A percentile compares a stretch with the other conserved stretches of the same genome.
These are phyloP conservation scores for Portunus trituberculatus DNA, from an alignment of 1,140 invertebrate genomes.

Conservation along the genomic window DNA sequence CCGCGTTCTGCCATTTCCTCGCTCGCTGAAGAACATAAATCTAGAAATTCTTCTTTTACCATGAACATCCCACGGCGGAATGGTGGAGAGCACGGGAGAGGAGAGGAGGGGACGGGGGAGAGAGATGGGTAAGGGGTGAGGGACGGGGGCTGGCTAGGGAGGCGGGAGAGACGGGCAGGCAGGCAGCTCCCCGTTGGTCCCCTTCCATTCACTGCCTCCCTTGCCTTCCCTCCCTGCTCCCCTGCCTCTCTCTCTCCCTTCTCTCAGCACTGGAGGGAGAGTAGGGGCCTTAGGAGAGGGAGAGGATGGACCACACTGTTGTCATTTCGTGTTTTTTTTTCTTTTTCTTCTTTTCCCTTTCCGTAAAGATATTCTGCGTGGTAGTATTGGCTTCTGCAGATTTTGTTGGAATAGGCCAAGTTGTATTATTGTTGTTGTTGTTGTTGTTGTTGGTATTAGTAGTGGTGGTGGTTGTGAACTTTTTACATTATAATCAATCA, in stretches of 20 bases:
- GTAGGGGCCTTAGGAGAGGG: not conserved
- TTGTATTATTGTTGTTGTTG: no score
- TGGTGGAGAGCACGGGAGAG: not conserved
- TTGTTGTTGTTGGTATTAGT: no score
- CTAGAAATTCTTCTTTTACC: constrained; percentile 48
- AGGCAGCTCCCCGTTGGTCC: not conserved
- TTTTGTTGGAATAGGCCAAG: no score
- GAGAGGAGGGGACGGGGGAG: not conserved
- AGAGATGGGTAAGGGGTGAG: not conserved
- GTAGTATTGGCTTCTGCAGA: no score
- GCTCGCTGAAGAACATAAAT: constrained; percentile 55
- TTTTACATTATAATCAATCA: no score
- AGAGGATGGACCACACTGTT: not conserved
- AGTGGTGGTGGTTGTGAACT: no score
- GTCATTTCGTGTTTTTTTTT: not conserved
- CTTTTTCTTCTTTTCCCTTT: not conserved
- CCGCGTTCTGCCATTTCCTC: constrained; percentile 59
- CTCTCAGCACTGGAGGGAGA: not conserved
- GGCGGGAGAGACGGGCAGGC: not conserved
- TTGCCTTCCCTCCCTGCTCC: not conserved
- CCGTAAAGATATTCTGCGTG: no score
- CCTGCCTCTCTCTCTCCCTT: not conserved
- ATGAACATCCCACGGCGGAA: constrained; percentile 49
- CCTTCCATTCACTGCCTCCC: not conserved
- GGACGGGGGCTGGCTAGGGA: not conserved